Percentiles rank a stretch among this genome's conserved stretches.
phyloP scores from a whole-genome alignment of 2,797 vertebrate species.

The Clamator glandarius region DNA sequence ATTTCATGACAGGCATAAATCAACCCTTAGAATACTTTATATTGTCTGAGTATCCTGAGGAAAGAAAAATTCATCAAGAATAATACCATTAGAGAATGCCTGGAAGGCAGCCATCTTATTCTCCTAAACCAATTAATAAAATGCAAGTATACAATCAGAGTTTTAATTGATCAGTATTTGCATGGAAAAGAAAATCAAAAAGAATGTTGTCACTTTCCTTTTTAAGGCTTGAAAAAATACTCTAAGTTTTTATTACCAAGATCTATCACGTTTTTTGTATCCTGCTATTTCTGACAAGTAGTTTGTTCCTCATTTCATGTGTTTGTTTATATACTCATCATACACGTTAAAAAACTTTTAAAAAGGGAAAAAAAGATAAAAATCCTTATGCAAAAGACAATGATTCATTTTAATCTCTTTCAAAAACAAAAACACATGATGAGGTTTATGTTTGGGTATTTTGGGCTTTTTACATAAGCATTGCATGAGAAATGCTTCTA shows the following conservation, averaged over 20 bases:
- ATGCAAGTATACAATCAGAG: constrained; percentile 74
- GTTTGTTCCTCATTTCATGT: constrained; percentile 14
- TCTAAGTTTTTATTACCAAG: constrained; percentile 55
- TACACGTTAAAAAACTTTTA: neutral
- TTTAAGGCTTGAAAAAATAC: constrained; percentile 71
- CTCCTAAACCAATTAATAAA: constrained; percentile 77
- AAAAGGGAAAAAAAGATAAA: fast-evolving
- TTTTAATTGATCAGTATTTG: constrained; percentile 73
- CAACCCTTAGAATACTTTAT: constrained; percentile 77
- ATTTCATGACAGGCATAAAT: constrained; percentile 84
- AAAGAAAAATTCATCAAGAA: constrained; percentile 85
- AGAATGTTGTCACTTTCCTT: constrained; percentile 76
- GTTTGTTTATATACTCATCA: neutral
- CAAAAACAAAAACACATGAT: neutral
- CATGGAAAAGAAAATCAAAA: constrained; percentile 63
- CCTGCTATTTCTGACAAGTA: constrained; percentile 9
- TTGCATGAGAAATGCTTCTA: neutral
- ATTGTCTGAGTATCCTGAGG: constrained; percentile 81
- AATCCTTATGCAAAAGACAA: neutral
- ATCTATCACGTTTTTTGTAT: constrained; percentile 62
- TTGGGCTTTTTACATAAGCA: neutral
- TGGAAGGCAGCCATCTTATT: constrained; percentile 83
- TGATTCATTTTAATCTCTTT: neutral
- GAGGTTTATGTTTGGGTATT: neutral
- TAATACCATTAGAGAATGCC: constrained; percentile 82